Base-by-base conservation (phyloP, 2,113 vertebrate genomes). In the Papio anubis region DNA sequence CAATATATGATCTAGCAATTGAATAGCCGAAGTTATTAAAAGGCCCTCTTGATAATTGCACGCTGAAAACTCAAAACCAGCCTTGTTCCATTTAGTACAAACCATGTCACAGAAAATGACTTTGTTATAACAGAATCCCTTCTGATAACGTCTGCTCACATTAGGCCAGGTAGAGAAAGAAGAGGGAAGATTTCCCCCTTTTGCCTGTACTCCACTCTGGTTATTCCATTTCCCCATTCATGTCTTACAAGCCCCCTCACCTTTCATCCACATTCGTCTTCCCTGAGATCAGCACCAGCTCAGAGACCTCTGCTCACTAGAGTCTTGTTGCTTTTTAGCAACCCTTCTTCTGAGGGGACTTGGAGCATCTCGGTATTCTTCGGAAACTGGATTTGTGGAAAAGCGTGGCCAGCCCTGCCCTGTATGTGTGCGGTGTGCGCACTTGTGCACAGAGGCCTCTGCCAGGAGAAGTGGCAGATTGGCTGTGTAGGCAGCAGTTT, bases 151-250 rank as follows among this genome's bases (percentile, higher is more conserved):
- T 30, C 27, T 38, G 59, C 52, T 87, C 50, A 64, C 45, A 27
- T 59, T 38, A 40, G 10, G 7, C 40, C 20, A 48, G 0, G 14
- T 57, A 38, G 8, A 70, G n/a, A 68, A 88, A 73, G 59, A 25
- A 2, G 32, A 21, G 73, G 1, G 32, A 21, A 68, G 35, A 18
- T 78, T 13, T 45, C 11, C 7, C 5, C 21, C 32, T 1, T 7
- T 2, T 14, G 10, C 32, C n/a, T 23, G 32, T 0, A 8, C 32
- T 18, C 16, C 32, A 16, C 13, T 5, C 57, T 35, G 6, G n/a
- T 20, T 17, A 48, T 4, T 12, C 30, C 6, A 10, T 8, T 68
- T 40, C 72, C 11, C 2, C 18, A 3, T 64, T n/a, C 35, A 21
- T 57, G 38, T 59, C 66, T 35, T 35, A 8, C 3, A 6, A 50